A percentile compares a stretch with the other conserved stretches of the same genome.
Evolutionary conservation across 2,888 invertebrate genomes (phyloP).

Genomic region (Rhimphoctona megacephalus): DNA sequence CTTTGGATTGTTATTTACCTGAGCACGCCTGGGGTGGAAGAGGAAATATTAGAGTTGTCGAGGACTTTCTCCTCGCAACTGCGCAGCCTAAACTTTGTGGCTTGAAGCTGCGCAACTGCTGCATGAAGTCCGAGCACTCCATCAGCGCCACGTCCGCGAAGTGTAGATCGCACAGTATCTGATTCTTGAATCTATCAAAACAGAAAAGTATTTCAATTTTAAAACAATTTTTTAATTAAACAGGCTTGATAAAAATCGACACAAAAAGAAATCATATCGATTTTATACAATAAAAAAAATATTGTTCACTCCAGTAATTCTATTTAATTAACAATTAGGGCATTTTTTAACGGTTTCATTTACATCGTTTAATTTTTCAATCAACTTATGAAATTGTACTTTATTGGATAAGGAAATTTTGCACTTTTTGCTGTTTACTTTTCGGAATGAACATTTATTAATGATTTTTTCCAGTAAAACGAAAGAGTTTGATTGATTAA

Average conservation of each 20-base stretch:
- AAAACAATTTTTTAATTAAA: neutral
- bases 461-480: too few species aligned
- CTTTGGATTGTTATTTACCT: conserved; percentile 87
- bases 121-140: conserved; percentile 99
- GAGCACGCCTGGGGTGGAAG: conserved; percentile 97
- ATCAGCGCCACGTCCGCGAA: conserved; percentile 98
- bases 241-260: neutral
- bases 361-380: too few species aligned
- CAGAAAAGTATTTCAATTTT: neutral
- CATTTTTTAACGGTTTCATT: too few species aligned
- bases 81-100: conserved; percentile 98
- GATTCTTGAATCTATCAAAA: conserved; percentile 90
- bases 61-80: conserved; percentile 96
- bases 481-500: too few species aligned
- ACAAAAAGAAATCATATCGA: too few species aligned
- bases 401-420: too few species aligned
- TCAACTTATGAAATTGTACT: too few species aligned
- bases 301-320: too few species aligned
- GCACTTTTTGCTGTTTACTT: neutral
- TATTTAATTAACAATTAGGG: too few species aligned
- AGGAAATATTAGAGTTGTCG: conserved; percentile 97
- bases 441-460: neutral
- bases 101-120: conserved; percentile 97
- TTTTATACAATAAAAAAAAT: too few species aligned
- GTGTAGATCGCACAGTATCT: conserved; percentile 97